Conservation (phyloP, 1,140 invertebrate species). For the Pectinophora gossypiella region DNA sequence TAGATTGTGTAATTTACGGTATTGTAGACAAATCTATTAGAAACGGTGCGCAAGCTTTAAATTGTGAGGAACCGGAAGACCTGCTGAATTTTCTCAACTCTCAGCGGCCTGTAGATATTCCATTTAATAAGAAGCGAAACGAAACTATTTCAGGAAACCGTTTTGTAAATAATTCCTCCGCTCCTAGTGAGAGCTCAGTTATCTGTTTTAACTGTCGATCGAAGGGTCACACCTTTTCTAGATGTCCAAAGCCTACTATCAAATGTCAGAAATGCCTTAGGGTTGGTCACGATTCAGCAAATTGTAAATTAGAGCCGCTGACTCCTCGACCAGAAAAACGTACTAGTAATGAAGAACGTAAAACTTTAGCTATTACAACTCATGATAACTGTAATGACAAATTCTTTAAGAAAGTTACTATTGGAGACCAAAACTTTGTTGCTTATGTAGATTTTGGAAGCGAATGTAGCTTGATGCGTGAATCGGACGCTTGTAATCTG, state of each 20-base stretch:
- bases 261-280: slow-evolving; percentile 7
- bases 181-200: neutral
- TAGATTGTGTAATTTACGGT: neutral
- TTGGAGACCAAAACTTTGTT: neutral
- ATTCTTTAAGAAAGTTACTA: slow-evolving; percentile 4
- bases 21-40: slow-evolving; percentile 1
- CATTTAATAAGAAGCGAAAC: neutral
- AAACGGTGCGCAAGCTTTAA: slow-evolving; percentile 7
- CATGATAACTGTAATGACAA: slow-evolving; percentile 7
- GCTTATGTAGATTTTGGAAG: slow-evolving; percentile 13
- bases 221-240: slow-evolving; percentile 5
- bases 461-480: slow-evolving; percentile 10
- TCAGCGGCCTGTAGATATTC: neutral
- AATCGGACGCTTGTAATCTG: neutral
- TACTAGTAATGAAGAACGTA: neutral
- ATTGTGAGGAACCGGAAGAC: slow-evolving; percentile 7
- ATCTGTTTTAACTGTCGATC: slow-evolving; percentile 8
- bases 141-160: neutral
- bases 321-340: neutral
- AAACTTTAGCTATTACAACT: neutral
- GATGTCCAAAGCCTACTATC: slow-evolving; percentile 1
- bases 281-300: slow-evolving; percentile 4
- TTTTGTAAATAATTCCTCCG: neutral
- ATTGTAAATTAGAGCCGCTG: slow-evolving; percentile 3
- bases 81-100: slow-evolving; percentile 5